Conservation (phyloP, 2,888 invertebrate genomes). For the Diploptera punctata region DNA sequence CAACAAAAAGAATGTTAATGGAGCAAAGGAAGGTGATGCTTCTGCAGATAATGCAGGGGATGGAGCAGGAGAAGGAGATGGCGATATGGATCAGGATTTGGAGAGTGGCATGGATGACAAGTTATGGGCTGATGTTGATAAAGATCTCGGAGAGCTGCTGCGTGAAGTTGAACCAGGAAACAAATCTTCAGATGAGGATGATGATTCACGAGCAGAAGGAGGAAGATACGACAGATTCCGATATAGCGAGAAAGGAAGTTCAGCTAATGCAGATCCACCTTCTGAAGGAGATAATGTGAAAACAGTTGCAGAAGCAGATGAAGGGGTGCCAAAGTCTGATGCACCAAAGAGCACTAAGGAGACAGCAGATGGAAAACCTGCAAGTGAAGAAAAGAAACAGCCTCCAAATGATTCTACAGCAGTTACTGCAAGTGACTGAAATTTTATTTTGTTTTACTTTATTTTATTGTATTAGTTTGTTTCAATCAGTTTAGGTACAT, state of each 20-base stretch:
- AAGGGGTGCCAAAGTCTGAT: conserved; percentile 12
- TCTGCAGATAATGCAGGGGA: conserved; percentile 25
- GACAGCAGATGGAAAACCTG: background rate
- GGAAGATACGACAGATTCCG: conserved; percentile 68
- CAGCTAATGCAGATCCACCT: conserved; percentile 13
- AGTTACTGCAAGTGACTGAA: background rate
- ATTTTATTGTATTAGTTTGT: too few species aligned
- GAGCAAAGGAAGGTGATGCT: too few species aligned
- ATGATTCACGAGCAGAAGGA: conserved; percentile 64
- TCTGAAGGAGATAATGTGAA: conserved; percentile 24
- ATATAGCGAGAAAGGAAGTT: conserved; percentile 66
- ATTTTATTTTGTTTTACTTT: background rate
- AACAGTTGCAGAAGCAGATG: conserved; percentile 21
- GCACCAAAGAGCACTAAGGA: conserved; percentile 9
- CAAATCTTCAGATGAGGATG: conserved; percentile 70
- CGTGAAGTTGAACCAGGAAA: conserved; percentile 59
- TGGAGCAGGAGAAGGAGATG: conserved; percentile 51
- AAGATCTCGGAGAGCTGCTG: conserved; percentile 78
- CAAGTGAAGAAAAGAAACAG: conserved; percentile 9
- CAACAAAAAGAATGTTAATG: too few species aligned
- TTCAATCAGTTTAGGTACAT: too few species aligned
- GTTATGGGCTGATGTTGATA: conserved; percentile 82
- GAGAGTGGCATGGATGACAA: conserved; percentile 65
- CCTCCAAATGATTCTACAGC: conserved; percentile 4
- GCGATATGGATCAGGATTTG: conserved; percentile 54